phyloP scores from a whole-genome alignment of 2,113 vertebrate genomes.

The Anhinga rufa region DNA sequence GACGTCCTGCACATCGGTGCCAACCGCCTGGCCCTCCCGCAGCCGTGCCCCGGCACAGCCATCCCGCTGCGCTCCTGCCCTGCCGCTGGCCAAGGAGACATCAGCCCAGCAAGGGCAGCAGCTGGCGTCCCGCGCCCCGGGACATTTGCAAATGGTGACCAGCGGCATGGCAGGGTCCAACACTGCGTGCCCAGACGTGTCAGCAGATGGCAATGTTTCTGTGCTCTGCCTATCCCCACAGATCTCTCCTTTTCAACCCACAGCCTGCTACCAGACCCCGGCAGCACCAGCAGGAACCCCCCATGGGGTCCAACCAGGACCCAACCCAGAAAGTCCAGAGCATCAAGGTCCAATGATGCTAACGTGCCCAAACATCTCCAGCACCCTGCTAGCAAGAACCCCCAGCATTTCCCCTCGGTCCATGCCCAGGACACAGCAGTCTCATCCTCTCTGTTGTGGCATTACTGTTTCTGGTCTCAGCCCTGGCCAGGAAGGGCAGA shows the following conservation, averaged over 20 bases:
- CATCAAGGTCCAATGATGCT: fast-evolving
- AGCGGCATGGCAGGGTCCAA: background rate
- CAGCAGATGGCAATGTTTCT: constrained; percentile 68
- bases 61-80: background rate
- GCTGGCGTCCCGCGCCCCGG: fast-evolving
- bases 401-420: background rate
- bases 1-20: fast-evolving
- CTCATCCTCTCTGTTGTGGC: background rate
- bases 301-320: background rate
- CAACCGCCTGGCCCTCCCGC: background rate
- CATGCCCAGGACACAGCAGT: background rate
- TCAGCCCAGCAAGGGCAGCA: background rate
- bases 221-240: background rate
- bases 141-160: background rate
- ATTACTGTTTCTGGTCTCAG: background rate
- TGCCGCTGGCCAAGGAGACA: fast-evolving
- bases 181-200: background rate
- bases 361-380: background rate
- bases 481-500: constrained; percentile 39
- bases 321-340: background rate
- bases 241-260: background rate
- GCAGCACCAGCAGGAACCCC: background rate
- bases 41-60: background rate
- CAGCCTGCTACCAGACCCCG: fast-evolving
- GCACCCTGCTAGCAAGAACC: background rate